These are phyloP conservation scores for Pterostichus niger DNA, from an alignment of 2,888 invertebrate species.

Conservation along the genomic window DNA sequence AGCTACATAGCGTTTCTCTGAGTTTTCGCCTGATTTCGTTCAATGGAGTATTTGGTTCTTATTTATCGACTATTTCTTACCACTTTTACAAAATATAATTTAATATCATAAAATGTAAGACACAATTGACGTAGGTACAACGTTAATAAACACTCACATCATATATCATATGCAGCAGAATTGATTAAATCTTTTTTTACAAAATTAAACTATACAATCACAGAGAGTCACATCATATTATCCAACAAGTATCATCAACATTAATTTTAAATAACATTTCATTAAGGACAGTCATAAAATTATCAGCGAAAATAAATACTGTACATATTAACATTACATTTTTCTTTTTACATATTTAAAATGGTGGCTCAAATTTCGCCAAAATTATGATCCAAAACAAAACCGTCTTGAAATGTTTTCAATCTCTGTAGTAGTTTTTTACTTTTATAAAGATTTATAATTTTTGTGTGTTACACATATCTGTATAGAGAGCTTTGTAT, in stretches of 20 bases:
- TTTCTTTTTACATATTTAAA: conserved; percentile 65
- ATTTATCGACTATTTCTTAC: conserved; percentile 52
- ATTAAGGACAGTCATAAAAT: conserved; percentile 62
- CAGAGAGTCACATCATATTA: conserved; percentile 66
- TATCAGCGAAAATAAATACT: conserved; percentile 66
- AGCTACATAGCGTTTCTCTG: conserved; percentile 54
- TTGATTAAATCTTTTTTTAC: conserved; percentile 62
- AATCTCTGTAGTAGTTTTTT: conserved; percentile 43
- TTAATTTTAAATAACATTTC: conserved; percentile 65
- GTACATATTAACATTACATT: conserved; percentile 64
- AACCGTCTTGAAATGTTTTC: conserved; percentile 28
- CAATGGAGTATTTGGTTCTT: conserved; percentile 63
- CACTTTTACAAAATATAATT: conserved; percentile 65
- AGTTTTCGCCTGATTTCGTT: conserved; percentile 62
- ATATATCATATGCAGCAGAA: conserved; percentile 59
- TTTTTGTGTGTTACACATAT: conserved; percentile 34
- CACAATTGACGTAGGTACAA: conserved; percentile 75
- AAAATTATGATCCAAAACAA: conserved; percentile 43
- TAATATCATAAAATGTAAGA: conserved; percentile 70
- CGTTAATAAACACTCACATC: conserved; percentile 68
- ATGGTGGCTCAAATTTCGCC: conserved; percentile 45
- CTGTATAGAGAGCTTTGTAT: conserved; percentile 58
- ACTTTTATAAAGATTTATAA: conserved; percentile 14
- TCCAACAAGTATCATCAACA: conserved; percentile 64
- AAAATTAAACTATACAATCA: conserved; percentile 67